Base-by-base conservation (phyloP, 2,797 vertebrate genomes). In the Pteronotus mesoamericanus region DNA sequence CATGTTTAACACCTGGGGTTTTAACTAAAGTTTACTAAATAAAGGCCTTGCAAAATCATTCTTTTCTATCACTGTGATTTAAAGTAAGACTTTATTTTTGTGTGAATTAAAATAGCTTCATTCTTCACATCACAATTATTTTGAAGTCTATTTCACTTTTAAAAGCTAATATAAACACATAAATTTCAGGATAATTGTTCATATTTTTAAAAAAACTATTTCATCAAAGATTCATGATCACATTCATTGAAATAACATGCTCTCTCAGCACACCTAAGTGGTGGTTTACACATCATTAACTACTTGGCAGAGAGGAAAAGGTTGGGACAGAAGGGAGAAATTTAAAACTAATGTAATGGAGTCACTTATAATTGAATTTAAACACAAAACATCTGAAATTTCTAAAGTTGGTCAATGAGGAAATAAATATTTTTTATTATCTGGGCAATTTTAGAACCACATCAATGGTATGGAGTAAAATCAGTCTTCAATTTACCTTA, bases 211-310 rank as follows among this genome's bases (percentile, higher is more conserved):
- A 91, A 91, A 91, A 72, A 19, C 32, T 96, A 8, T 95, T 92
- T 90, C 71, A 88, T 78, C 93, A 75, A 91, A 90, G 86, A 84
- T 90, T 86, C 83, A 96, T 44, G 90, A 87, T 68, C 37, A 80
- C 44, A 51, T 80, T 95, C 37, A 93, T 94, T 97, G 86, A 46
- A 96, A 96, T 96, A 93, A 92, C 92, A 89, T 88, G 69, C 82
- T 97, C 74, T 91, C 53, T 91, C 44, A 95, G 57, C 77, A 94
- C 57, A 96, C 72, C 32, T 94, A 97, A 97, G 55, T 86, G 46
- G 83, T 77, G 3, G 39, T 96, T 97, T 94, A 92, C 64, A 94
- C 53, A 87, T 96, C 90, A 89, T 94, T 96, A 96, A 83, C 89
- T 94, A 69, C 93, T 89, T 69, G 94, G 96, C 82, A 86, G 79